A percentile compares a stretch with the other conserved stretches of the same genome.
These are phyloP conservation scores for Sorex araneus DNA, from an alignment of 2,113 vertebrate genomes.

Conservation along the genomic window DNA sequence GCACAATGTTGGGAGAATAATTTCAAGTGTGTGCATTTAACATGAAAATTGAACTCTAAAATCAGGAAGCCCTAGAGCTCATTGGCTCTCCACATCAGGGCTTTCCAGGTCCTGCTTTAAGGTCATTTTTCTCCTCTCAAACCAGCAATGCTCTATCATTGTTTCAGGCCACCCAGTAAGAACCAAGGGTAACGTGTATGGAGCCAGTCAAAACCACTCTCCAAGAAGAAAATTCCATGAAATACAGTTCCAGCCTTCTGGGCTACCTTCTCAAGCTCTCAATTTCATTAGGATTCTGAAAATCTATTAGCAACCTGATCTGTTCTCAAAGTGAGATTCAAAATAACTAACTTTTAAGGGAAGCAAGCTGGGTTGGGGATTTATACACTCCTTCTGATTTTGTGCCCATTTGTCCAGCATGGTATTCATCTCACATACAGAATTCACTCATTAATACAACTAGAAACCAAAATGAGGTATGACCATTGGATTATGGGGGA, in stretches of 20 bases:
- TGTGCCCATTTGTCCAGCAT: slow-evolving; percentile 61
- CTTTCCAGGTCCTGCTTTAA: slow-evolving; percentile 11
- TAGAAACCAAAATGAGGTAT: slow-evolving; percentile 66
- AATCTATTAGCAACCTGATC: slow-evolving; percentile 72
- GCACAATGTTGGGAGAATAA: not conserved
- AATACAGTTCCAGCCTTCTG: slow-evolving; percentile 27
- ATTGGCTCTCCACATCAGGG: not conserved
- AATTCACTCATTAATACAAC: slow-evolving; percentile 71
- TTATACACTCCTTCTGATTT: slow-evolving; percentile 72
- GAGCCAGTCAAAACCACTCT: slow-evolving; percentile 59
- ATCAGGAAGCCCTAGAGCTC: not conserved
- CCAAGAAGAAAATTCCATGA: slow-evolving; percentile 66
- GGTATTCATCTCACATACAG: slow-evolving; percentile 61
- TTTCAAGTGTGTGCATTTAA: not conserved
- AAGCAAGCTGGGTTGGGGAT: slow-evolving; percentile 61
- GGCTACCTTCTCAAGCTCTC: slow-evolving; percentile 25
- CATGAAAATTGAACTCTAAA: not conserved
- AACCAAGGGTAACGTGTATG: slow-evolving; percentile 24
- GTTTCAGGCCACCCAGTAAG: slow-evolving; percentile 25
- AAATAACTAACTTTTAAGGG: slow-evolving; percentile 72
- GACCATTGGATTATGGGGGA: slow-evolving; percentile 63
- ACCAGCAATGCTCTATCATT: slow-evolving; percentile 18
- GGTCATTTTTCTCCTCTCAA: slow-evolving; percentile 31
- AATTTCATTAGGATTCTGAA: slow-evolving; percentile 25
- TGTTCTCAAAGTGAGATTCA: slow-evolving; percentile 73